phyloP scores from a whole-genome alignment of 2,113 vertebrate species.

The Poicephalus gulielmi region DNA sequence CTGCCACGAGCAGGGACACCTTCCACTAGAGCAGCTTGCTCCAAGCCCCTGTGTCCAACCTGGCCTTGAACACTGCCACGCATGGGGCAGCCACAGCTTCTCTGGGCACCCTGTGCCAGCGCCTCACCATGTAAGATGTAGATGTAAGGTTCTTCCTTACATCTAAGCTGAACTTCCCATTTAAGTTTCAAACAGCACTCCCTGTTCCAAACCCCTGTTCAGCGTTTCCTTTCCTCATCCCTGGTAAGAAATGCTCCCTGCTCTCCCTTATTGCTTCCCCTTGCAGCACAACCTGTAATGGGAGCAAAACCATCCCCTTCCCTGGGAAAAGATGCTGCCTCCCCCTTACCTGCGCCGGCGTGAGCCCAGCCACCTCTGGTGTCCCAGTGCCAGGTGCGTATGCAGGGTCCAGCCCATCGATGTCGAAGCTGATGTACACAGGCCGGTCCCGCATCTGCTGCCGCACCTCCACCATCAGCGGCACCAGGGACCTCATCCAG shows the following conservation, averaged over 20 bases:
- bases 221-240: background rate
- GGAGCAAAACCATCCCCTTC: background rate
- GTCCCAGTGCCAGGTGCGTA: constrained; percentile 93
- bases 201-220: background rate
- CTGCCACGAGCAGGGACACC: background rate
- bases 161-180: background rate
- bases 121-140: background rate
- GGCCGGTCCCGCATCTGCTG: constrained; percentile 84
- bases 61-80: background rate
- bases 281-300: rapidly evolving
- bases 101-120: background rate
- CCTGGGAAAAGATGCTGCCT: rapidly evolving
- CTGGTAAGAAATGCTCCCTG: background rate
- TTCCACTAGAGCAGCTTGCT: background rate
- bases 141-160: background rate
- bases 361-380: constrained; percentile 91
- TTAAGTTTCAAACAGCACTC: background rate
- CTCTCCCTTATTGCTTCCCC: background rate
- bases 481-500: constrained; percentile 89
- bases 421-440: constrained; percentile 91
- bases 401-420: constrained; percentile 89
- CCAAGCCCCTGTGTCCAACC: background rate
- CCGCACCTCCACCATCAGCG: constrained; percentile 89
- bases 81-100: background rate
- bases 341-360: constrained; percentile 84